A percentile compares a stretch with the other conserved stretches of the same genome.
Conservation (phyloP, 2,113 vertebrate species). For the Amphiprion ocellaris region DNA sequence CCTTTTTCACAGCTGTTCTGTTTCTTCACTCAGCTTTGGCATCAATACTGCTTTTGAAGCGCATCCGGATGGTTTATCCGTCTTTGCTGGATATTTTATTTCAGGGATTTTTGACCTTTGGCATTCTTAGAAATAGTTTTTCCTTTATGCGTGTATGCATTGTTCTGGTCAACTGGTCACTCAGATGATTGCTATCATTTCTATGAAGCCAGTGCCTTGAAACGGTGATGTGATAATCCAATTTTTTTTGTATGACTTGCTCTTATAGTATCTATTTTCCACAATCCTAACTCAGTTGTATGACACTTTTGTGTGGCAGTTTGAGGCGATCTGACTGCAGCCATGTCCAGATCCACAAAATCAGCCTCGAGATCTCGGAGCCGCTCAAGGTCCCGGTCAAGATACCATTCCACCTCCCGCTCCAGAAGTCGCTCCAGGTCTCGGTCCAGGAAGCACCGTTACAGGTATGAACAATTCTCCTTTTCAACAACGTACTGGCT, state of each 20-base stretch:
- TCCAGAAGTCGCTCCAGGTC: slow-evolving; percentile 90
- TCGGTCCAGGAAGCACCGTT: slow-evolving; percentile 92
- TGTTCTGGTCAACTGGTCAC: slow-evolving; percentile 1
- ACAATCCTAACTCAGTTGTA: slow-evolving; percentile 8
- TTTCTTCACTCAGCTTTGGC: slow-evolving; percentile 34
- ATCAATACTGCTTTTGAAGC: slow-evolving; percentile 3
- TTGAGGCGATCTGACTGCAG: slow-evolving; percentile 71
- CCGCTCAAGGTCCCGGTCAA: slow-evolving; percentile 89
- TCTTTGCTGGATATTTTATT: slow-evolving; percentile 34
- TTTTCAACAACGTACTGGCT: background rate
- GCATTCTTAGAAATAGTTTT: background rate
- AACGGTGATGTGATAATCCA: slow-evolving; percentile 12
- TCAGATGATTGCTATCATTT: background rate
- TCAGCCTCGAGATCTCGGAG: slow-evolving; percentile 94
- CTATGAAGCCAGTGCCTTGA: background rate
- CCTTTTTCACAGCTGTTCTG: slow-evolving; percentile 53
- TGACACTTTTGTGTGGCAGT: slow-evolving; percentile 66
- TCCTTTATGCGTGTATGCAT: background rate
- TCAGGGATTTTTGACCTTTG: background rate
- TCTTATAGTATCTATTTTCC: too few relatives aligned
- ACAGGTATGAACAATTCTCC: slow-evolving; percentile 84
- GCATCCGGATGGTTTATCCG: slow-evolving; percentile 4
- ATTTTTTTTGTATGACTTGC: background rate
- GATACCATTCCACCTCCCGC: slow-evolving; percentile 91
- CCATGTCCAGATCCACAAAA: slow-evolving; percentile 95